These are phyloP conservation scores for Melanophora roralis DNA, from an alignment of 2,888 invertebrate genomes.

Conservation along the genomic window DNA sequence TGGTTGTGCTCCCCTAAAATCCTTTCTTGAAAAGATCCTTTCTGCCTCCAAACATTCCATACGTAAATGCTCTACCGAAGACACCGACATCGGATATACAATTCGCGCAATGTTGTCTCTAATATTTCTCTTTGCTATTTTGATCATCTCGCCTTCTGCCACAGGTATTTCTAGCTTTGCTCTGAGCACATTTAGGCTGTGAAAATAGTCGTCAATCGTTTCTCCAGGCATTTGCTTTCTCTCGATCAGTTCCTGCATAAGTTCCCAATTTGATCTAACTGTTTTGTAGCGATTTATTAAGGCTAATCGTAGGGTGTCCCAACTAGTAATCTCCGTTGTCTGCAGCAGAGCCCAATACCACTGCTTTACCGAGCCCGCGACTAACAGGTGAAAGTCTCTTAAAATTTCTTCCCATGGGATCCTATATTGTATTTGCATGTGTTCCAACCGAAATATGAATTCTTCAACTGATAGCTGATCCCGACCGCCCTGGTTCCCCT, in stretches of 20 bases:
- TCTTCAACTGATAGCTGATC: neutral
- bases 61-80: conserved; percentile 4
- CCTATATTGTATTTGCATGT: neutral
- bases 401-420: neutral
- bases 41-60: conserved; percentile 17
- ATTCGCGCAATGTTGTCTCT: neutral
- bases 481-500: neutral
- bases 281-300: neutral
- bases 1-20: neutral
- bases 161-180: neutral
- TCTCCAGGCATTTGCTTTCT: neutral
- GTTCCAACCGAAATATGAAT: neutral
- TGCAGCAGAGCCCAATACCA: neutral
- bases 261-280: neutral
- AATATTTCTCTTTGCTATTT: conserved; percentile 2
- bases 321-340: neutral
- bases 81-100: conserved; percentile 1
- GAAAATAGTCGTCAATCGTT: neutral
- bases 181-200: neutral
- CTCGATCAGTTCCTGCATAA: conserved; percentile 18
- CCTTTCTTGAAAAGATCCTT: neutral
- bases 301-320: neutral
- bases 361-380: neutral
- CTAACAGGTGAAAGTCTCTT: neutral
- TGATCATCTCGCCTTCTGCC: neutral